These are phyloP conservation scores for Lindbergichthys nudifrons DNA, from an alignment of 2,797 vertebrate genomes.

Conservation along the genomic window DNA sequence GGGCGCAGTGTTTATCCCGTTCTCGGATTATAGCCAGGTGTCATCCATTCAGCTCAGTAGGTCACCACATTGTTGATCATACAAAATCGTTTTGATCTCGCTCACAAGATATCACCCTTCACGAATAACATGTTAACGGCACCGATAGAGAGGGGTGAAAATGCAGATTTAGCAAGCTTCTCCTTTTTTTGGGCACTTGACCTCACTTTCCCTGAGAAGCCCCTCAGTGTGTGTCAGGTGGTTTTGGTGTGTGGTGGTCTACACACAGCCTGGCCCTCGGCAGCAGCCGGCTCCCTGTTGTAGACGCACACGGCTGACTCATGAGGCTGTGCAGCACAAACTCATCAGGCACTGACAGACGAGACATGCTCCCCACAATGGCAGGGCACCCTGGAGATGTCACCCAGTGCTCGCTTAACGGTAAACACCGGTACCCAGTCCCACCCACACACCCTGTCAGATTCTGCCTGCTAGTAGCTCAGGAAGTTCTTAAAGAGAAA, in stretches of 20 bases:
- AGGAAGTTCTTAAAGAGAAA: constrained; percentile 31
- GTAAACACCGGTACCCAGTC: constrained; percentile 71
- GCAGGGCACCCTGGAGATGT: constrained; percentile 69
- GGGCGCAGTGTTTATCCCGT: constrained; percentile 7
- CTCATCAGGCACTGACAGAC: constrained; percentile 70
- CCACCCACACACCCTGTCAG: constrained; percentile 52
- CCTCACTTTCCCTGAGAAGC: constrained; percentile 19
- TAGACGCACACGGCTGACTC: constrained; percentile 56
- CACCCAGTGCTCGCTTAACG: constrained; percentile 60
- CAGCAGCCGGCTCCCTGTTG: constrained; percentile 37
- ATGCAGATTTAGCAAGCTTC: background rate
- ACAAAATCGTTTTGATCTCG: background rate
- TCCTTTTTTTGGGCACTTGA: constrained; percentile 1
- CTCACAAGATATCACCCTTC: background rate
- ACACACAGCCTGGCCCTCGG: constrained; percentile 32
- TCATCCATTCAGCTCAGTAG: constrained; percentile 14
- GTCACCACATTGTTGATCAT: background rate
- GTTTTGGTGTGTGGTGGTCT: constrained; percentile 48
- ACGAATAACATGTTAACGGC: background rate
- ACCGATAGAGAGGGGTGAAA: background rate
- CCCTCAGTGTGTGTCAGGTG: constrained; percentile 48
- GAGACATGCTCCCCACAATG: constrained; percentile 63
- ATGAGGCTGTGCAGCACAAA: constrained; percentile 59
- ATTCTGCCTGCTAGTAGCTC: constrained; percentile 31
- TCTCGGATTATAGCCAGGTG: background rate